Conservation (phyloP, 2,888 invertebrate species). For the Stomorhina lunata region DNA sequence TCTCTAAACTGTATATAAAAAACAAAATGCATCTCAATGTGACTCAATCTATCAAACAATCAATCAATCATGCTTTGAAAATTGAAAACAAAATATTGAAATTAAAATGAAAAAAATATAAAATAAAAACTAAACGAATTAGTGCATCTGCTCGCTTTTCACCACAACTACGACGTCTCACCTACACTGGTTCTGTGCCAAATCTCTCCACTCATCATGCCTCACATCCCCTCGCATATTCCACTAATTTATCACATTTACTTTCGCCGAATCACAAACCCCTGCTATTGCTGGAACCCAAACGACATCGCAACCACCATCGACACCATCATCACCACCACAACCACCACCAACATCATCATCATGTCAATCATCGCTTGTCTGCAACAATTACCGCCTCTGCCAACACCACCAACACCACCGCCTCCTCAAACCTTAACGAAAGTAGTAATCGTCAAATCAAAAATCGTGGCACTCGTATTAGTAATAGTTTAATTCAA, state of each 20-base stretch:
- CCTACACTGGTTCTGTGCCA: conserved; percentile 83
- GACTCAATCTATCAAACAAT: conserved; percentile 21
- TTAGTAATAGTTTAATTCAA: conserved; percentile 77
- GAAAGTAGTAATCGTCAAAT: conserved; percentile 74
- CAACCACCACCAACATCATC: conserved; percentile 63
- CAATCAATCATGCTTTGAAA: conserved; percentile 54
- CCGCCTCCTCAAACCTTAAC: conserved; percentile 47
- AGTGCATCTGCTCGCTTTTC: conserved; percentile 78
- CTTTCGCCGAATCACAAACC: conserved; percentile 76
- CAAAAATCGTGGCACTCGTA: conserved; percentile 72
- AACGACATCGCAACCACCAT: conserved; percentile 73
- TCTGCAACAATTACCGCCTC: conserved; percentile 62
- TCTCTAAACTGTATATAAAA: conserved; percentile 26
- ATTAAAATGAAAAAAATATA: conserved; percentile 14
- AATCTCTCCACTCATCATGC: conserved; percentile 79
- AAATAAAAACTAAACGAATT: conserved; percentile 49
- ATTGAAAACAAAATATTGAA: conserved; percentile 44
- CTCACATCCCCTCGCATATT: conserved; percentile 68
- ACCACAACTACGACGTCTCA: conserved; percentile 76
- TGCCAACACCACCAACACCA: conserved; percentile 60
- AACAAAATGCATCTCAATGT: conserved; percentile 3
- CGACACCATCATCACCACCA: conserved; percentile 71
- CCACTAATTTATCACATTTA: conserved; percentile 74
- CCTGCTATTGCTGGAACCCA: conserved; percentile 73
- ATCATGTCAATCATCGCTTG: conserved; percentile 68